Conservation (phyloP, 2,797 vertebrate genomes). For the Silurus lanzhouensis region DNA sequence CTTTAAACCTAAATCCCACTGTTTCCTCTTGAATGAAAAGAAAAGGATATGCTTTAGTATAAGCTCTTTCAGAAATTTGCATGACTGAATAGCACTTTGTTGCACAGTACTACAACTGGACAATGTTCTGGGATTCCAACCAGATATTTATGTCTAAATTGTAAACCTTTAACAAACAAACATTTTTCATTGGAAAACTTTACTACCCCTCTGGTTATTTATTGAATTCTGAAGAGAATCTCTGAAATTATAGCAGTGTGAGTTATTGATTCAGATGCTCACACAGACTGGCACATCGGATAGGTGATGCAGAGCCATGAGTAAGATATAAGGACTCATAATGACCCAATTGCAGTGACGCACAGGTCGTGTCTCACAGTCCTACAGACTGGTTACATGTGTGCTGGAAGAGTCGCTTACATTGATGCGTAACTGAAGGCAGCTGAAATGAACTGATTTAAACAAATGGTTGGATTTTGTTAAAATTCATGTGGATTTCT, state of each 20-base stretch:
- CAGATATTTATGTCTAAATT: background rate
- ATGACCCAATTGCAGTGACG: constrained; percentile 28
- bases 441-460: background rate
- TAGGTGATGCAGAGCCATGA: constrained; percentile 16
- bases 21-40: background rate
- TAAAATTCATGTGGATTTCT: background rate
- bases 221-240: background rate
- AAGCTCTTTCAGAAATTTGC: background rate
- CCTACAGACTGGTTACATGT: background rate
- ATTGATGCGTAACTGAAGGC: background rate
- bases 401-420: background rate
- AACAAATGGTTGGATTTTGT: background rate
- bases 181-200: background rate
- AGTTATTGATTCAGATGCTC: background rate
- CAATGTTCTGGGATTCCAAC: background rate
- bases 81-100: background rate
- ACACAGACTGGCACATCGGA: background rate
- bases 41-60: background rate
- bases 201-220: constrained; percentile 1
- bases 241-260: background rate
- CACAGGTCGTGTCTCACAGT: constrained; percentile 3
- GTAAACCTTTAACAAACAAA: background rate
- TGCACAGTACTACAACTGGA: background rate
- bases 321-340: background rate
- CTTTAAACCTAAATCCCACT: background rate